A percentile compares a stretch with the other conserved stretches of the same genome.
Evolutionary conservation across 2,797 vertebrate genomes (phyloP).

Genomic region (Scarus forsteni): DNA sequence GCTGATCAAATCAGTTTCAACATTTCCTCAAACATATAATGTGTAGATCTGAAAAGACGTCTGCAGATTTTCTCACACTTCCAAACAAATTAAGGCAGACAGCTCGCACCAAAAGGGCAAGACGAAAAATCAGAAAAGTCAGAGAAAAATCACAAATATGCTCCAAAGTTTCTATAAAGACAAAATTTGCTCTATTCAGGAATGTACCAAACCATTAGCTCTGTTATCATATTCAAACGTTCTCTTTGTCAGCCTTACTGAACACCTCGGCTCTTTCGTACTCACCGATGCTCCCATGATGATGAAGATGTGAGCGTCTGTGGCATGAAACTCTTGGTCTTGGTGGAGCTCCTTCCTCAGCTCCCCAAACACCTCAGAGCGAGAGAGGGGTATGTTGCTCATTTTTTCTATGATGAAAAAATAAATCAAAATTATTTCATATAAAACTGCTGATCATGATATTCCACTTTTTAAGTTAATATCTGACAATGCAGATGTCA

Average conservation of each 20-base stretch:
- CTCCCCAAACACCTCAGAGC: constrained; percentile 91
- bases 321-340: constrained; percentile 87
- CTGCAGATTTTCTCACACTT: constrained; percentile 38
- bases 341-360: constrained; percentile 90
- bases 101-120: background rate
- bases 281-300: constrained; percentile 95
- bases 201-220: background rate
- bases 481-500: too few species aligned
- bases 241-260: background rate
- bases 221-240: background rate
- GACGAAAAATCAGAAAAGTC: constrained; percentile 6
- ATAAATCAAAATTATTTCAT: too few species aligned
- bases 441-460: too few species aligned
- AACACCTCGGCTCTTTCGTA: background rate
- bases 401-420: constrained; percentile 78
- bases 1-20: constrained; percentile 65
- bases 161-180: background rate
- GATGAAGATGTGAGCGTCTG: constrained; percentile 90
- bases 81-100: constrained; percentile 18
- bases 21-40: constrained; percentile 50
- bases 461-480: too few species aligned
- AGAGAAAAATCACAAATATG: background rate
- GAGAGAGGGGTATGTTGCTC: constrained; percentile 85
- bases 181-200: background rate
- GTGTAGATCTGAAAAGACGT: constrained; percentile 42